phyloP scores from a whole-genome alignment of 2,113 vertebrate species.

The Heteronetta atricapilla region DNA sequence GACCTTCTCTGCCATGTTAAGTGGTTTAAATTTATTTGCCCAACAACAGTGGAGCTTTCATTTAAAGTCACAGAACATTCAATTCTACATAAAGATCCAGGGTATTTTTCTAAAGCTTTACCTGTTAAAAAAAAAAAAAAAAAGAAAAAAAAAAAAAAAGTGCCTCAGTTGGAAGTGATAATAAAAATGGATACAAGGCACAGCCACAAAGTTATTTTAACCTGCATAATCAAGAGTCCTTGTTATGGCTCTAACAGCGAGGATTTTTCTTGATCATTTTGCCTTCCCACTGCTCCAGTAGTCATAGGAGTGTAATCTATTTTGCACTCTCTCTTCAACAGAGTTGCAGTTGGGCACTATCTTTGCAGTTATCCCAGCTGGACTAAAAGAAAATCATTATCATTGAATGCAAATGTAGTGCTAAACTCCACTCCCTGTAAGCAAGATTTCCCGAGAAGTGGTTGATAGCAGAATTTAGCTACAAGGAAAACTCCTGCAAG shows the following conservation, averaged over 20 bases:
- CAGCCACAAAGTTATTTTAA: not conserved
- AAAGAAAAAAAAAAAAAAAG: not conserved
- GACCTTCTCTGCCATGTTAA: constrained; percentile 90
- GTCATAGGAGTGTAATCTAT: not conserved
- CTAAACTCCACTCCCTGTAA: constrained; percentile 34
- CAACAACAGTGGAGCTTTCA: constrained; percentile 86
- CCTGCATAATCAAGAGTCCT: not conserved
- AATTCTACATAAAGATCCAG: constrained; percentile 76
- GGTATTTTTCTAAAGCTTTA: constrained; percentile 46
- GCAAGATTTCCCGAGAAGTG: not conserved
- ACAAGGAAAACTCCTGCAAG: constrained; percentile 31
- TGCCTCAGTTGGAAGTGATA: not conserved
- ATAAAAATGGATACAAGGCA: not conserved
- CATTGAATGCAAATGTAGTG: constrained; percentile 13
- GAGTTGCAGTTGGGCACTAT: constrained; percentile 24
- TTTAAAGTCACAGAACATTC: constrained; percentile 87
- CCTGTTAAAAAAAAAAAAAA: not conserved
- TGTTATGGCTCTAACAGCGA: not conserved
- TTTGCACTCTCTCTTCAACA: constrained; percentile 20
- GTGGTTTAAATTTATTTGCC: constrained; percentile 91
- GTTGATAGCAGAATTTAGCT: not conserved
- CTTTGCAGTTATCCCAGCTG: constrained; percentile 14
- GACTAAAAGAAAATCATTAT: constrained; percentile 56
- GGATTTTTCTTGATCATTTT: constrained; percentile 18
- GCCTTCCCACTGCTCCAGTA: constrained; percentile 4